Percentiles rank a stretch among this genome's conserved stretches.
Conservation (phyloP, 1,140 invertebrate genomes). For the Agraylea sexmaculata region DNA sequence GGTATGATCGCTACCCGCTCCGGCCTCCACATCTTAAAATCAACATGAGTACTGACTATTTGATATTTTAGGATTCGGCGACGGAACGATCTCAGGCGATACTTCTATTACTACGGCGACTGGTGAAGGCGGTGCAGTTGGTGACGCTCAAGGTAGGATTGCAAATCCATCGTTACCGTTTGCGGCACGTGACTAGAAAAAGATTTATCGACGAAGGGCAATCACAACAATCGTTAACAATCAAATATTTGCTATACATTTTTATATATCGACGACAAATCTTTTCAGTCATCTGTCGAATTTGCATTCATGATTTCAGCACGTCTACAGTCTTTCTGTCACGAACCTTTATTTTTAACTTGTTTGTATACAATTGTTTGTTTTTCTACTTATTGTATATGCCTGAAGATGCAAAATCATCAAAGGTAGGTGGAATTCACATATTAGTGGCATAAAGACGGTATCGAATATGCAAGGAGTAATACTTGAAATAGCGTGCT, state of each 20-base stretch:
- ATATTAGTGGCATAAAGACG: constrained; percentile 4
- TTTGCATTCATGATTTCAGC: background rate
- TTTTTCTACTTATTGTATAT: background rate
- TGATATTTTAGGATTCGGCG: constrained; percentile 33
- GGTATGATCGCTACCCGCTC: constrained; percentile 26
- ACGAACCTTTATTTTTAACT: background rate
- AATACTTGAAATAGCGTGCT: too few species aligned
- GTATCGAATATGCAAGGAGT: too few species aligned
- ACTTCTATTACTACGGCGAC: constrained; percentile 34
- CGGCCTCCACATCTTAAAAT: too few species aligned
- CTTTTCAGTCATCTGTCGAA: background rate
- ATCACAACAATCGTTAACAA: background rate
- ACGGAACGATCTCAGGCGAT: constrained; percentile 38
- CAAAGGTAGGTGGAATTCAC: constrained; percentile 12
- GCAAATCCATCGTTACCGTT: constrained; percentile 17
- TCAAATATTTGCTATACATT: too few species aligned
- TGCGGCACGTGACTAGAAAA: background rate
- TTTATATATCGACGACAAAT: background rate
- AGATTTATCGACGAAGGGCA: background rate
- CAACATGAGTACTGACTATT: background rate
- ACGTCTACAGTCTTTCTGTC: background rate
- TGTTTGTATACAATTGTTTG: background rate
- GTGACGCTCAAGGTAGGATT: constrained; percentile 44
- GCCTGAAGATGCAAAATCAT: background rate
- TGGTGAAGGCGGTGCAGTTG: constrained; percentile 39